Evolutionary conservation across 2,113 vertebrate species (phyloP).

Genomic region (Odobenus rosmarus): DNA sequence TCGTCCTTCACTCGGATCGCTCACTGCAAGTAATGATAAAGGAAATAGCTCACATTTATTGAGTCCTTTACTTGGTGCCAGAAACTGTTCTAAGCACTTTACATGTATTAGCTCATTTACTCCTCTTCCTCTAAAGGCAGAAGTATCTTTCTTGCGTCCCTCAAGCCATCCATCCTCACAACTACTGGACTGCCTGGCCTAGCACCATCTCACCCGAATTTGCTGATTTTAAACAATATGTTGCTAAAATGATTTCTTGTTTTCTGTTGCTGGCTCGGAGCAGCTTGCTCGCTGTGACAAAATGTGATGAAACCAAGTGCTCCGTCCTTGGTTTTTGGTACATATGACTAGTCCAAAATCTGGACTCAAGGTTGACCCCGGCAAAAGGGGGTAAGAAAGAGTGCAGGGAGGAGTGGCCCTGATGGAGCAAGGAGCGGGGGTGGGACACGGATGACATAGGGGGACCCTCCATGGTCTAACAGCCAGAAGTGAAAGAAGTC

Average conservation of each 20-base stretch:
- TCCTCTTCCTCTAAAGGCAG: conserved; percentile 43
- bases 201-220: conserved; percentile 7
- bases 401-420: not conserved
- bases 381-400: not conserved
- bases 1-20: not conserved
- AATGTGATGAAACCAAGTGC: conserved; percentile 48
- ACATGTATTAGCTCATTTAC: conserved; percentile 37
- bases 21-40: conserved; percentile 6
- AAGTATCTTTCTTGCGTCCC: conserved; percentile 28
- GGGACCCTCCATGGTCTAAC: not conserved
- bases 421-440: not conserved
- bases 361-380: conserved; percentile 17
- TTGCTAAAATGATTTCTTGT: conserved; percentile 62
- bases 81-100: conserved; percentile 57
- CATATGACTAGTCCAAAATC: not conserved
- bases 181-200: conserved; percentile 24
- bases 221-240: conserved; percentile 67
- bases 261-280: conserved; percentile 45
- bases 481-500: not conserved
- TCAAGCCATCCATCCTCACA: conserved; percentile 36
- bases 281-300: conserved; percentile 54
- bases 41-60: conserved; percentile 38
- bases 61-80: conserved; percentile 44
- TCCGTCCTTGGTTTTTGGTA: conserved; percentile 45
- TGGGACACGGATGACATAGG: not conserved